phyloP scores from a whole-genome alignment of 2,797 vertebrate species.

The Manis javanica region DNA sequence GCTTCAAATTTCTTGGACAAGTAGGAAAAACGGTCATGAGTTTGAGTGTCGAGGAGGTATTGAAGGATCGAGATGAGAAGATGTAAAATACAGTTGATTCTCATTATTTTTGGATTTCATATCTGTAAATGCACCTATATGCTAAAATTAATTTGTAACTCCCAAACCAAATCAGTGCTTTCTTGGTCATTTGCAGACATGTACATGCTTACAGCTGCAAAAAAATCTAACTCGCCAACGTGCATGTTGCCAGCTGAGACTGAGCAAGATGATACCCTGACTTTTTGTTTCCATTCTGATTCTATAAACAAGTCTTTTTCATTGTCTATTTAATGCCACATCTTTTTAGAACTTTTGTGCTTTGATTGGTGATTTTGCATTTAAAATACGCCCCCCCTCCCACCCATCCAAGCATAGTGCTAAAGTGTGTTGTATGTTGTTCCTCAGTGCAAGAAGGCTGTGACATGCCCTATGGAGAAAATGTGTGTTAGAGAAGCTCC shows the following conservation, averaged over 20 bases:
- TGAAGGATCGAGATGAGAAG: not conserved
- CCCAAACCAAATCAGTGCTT: not conserved
- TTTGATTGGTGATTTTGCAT: not conserved
- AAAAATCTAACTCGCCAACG: not conserved
- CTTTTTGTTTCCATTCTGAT: not conserved
- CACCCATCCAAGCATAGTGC: not conserved
- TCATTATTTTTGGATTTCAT: not conserved
- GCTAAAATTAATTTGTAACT: not conserved
- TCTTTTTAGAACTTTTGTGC: not conserved
- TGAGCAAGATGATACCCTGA: not conserved
- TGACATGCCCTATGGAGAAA: not conserved
- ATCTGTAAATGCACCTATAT: not conserved
- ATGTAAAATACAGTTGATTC: not conserved
- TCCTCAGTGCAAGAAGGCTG: not conserved
- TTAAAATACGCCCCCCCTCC: not conserved
- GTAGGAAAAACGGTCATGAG: not conserved
- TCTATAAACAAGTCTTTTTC: not conserved
- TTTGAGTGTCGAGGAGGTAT: not conserved
- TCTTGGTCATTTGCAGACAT: not conserved
- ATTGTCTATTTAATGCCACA: not conserved
- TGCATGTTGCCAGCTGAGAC: not conserved
- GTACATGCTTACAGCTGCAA: not conserved
- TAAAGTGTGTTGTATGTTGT: not conserved
- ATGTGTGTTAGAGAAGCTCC: not conserved
- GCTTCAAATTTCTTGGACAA: not conserved